Base-by-base conservation (phyloP, 2,797 vertebrate genomes). In the Sebastes nivosus region DNA sequence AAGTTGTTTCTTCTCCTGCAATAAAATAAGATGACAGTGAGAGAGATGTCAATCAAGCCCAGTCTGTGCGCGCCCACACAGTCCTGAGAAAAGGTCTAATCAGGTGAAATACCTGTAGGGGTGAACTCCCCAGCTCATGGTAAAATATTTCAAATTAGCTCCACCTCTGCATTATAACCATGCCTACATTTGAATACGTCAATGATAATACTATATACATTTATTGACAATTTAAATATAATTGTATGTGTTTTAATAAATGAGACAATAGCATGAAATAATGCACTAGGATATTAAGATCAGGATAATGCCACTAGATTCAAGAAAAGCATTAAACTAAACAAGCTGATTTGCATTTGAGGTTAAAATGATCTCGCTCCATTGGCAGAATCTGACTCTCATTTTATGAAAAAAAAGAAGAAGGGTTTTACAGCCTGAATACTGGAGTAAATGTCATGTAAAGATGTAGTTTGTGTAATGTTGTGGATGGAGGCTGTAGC, bases 401-500 rank as follows among this genome's bases (percentile, higher is more conserved):
- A 75, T 75, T 77, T 66, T 10, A 67, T 67, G 50, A 22, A 36
- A 63, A 63, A 63, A 36, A n/a, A 42, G 5, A 67, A 73, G 25
- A 50, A 3, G 27, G 32, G 1, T 61, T 67, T 74, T 59, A 58
- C 2, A 9, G 29, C 2, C 54, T 70, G 18, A 78, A 42, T 18
- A 16, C 8, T 10, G 0, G 16, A 67, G 54, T 66, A 67, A 68
- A 84, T 70, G 63, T 84, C 68, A 67, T 55, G 59, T 84, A 66
- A 68, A 67, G 75, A 67, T 66, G 67, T 71, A 61, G 70, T 67
- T 76, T 66, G 2, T 75, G 72, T 22, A 16, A 38, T 46, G 67
- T 64, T 74, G 66, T 76, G 55, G 82, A 85, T 65, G 77, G 54
- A 71, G 70, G 73, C 82, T 82, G 70, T 52, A 64, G 75, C 86